phyloP scores from a whole-genome alignment of 2,888 invertebrate species.

The Galerucella calmariensis region DNA sequence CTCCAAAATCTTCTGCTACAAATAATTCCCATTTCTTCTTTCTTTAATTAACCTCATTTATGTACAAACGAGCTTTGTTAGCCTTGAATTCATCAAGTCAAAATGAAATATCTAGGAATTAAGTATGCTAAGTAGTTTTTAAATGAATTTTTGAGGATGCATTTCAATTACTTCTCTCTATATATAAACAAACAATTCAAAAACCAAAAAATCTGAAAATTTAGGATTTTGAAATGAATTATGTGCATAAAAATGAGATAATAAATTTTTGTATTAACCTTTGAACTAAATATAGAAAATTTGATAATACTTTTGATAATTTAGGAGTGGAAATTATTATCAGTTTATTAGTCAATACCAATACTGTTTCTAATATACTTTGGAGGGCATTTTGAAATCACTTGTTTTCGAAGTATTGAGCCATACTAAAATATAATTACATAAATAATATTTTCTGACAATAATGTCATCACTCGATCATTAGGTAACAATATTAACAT shows the following conservation, averaged over 20 bases:
- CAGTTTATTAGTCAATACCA: neutral
- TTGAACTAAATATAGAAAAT: constrained; percentile 7
- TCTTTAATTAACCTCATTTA: too few species aligned
- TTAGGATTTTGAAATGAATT: neutral
- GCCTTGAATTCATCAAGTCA: too few species aligned
- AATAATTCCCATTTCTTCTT: too few species aligned
- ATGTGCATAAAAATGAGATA: neutral
- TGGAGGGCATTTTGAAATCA: constrained; percentile 9
- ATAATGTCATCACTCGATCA: neutral
- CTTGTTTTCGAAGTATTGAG: constrained; percentile 6
- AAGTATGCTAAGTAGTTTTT: too few species aligned
- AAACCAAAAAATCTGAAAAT: neutral
- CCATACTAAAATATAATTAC: neutral
- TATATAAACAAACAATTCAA: neutral
- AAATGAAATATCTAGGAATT: too few species aligned
- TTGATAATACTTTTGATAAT: constrained; percentile 5
- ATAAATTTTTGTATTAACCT: neutral
- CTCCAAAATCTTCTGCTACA: too few species aligned
- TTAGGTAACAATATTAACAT: too few species aligned
- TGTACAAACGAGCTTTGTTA: too few species aligned
- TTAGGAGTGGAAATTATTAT: constrained; percentile 5
- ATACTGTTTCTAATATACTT: neutral
- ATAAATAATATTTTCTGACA: neutral
- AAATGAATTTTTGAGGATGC: too few species aligned
- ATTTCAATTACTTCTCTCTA: too few species aligned